Evolutionary conservation across 2,113 vertebrate species (phyloP).

Genomic region (Collichthys lucidus): DNA sequence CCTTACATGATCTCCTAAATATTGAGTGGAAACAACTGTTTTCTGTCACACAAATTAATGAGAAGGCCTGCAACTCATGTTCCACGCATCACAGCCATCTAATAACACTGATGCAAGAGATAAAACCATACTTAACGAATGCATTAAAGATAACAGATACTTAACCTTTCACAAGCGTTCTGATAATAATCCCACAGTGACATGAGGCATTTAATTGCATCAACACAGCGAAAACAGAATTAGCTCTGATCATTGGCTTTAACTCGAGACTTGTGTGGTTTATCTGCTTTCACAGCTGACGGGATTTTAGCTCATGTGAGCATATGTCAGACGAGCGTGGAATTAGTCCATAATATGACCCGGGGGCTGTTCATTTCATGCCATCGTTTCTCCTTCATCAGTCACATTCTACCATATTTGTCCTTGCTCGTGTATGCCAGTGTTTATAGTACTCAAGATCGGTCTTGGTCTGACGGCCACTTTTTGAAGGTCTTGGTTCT

Average conservation of each 20-base stretch:
- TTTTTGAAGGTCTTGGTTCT: no score
- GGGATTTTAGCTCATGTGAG: conserved; percentile 39
- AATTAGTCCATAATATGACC: conserved; percentile 54
- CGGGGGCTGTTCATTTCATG: conserved; percentile 53
- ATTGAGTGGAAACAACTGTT: conserved; percentile 5
- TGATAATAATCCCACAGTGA: conserved; percentile 49
- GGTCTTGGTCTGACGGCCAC: no score
- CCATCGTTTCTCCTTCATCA: conserved; percentile 50
- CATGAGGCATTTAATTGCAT: conserved; percentile 53
- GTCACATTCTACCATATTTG: conserved; percentile 32
- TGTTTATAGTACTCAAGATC: no score
- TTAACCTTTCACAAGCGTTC: conserved; percentile 13
- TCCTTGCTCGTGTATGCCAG: neutral
- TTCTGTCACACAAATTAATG: neutral
- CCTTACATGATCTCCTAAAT: conserved; percentile 5
- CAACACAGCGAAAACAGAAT: conserved; percentile 37
- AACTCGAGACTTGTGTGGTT: conserved; percentile 31
- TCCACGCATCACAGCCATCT: conserved; percentile 27
- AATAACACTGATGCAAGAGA: conserved; percentile 24
- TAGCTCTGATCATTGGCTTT: conserved; percentile 51
- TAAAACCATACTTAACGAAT: conserved; percentile 21
- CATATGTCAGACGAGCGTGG: conserved; percentile 66
- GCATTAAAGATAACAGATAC: conserved; percentile 22
- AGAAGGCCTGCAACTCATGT: conserved; percentile 15
- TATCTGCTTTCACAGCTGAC: conserved; percentile 59